These are phyloP conservation scores for Jaculus jaculus DNA, from an alignment of 2,113 vertebrate genomes.

Conservation along the genomic window DNA sequence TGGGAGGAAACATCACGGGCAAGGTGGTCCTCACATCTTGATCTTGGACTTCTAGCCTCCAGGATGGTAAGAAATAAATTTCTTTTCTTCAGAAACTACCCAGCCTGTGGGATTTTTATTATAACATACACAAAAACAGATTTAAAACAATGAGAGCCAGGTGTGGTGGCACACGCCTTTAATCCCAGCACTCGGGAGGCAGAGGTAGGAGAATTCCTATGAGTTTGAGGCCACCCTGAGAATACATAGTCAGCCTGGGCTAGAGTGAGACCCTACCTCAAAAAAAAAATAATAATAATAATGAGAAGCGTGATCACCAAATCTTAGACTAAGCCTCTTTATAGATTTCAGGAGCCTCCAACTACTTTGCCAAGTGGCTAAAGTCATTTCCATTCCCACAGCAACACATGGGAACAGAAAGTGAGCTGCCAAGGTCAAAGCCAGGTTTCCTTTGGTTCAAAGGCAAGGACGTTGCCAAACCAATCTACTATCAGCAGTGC, in stretches of 20 bases:
- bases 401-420: neutral
- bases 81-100: neutral
- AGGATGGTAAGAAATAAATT: neutral
- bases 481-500: accelerated
- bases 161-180: too few relatives aligned
- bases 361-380: too few relatives aligned
- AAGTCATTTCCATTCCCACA: too few relatives aligned
- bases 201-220: too few relatives aligned
- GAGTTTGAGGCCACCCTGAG: too few relatives aligned
- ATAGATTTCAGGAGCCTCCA: too few relatives aligned
- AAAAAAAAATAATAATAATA: too few relatives aligned
- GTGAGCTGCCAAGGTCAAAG: neutral
- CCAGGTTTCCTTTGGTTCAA: neutral
- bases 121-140: neutral
- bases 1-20: neutral
- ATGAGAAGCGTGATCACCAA: neutral
- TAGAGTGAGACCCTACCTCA: too few relatives aligned
- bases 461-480: neutral
- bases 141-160: too few relatives aligned
- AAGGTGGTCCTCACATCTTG: neutral
- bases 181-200: too few relatives aligned
- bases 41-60: neutral
- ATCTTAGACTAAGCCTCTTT: neutral
- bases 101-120: neutral
- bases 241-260: too few relatives aligned